Conservation (phyloP, 2,113 vertebrate genomes). For the Nanorana parkeri region DNA sequence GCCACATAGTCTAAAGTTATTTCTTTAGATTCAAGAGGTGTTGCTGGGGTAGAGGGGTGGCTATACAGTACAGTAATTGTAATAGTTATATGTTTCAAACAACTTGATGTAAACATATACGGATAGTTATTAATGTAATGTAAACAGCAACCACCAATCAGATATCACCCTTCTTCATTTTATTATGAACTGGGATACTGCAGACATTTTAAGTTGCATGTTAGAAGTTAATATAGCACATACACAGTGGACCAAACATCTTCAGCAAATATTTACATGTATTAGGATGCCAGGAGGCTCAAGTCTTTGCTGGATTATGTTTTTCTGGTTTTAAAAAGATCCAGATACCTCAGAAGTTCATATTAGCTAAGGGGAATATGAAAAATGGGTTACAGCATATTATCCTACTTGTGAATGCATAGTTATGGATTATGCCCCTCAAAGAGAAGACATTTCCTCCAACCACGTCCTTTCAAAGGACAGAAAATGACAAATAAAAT, state of each 20-base stretch:
- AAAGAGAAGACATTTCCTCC: neutral
- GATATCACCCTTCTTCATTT: no score
- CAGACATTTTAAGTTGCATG: neutral
- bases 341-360: neutral
- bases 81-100: no score
- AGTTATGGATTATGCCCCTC: neutral
- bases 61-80: no score
- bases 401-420: neutral
- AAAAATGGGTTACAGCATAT: neutral
- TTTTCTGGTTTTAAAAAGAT: neutral
- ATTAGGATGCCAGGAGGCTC: neutral
- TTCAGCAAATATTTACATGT: neutral
- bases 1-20: no score
- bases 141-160: no score
- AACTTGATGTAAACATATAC: no score
- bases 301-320: neutral
- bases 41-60: no score
- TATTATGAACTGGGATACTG: neutral
- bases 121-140: no score
- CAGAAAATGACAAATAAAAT: no score
- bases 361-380: neutral
- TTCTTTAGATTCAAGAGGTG: no score
- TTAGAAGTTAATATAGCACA: constrained; percentile 2
- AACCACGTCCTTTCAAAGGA: neutral
- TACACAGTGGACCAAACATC: constrained; percentile 2